A percentile compares a stretch with the other conserved stretches of the same genome.
Evolutionary conservation across 1,140 invertebrate species (phyloP).

Genomic region (Macrotrachela quadricornifera): DNA sequence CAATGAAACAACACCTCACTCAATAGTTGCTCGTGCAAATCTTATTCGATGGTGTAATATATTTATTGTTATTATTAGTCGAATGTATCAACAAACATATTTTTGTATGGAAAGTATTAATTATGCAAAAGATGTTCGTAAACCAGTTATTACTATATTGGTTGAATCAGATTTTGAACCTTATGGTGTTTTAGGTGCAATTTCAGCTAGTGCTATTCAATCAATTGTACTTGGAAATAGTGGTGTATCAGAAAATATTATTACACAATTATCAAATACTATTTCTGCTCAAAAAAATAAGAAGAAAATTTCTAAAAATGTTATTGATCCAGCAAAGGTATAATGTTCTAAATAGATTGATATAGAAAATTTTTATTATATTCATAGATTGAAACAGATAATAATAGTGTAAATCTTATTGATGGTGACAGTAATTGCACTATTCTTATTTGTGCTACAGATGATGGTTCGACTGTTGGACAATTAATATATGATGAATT

Average conservation of each 20-base stretch:
- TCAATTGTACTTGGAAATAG: neutral
- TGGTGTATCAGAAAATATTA: neutral
- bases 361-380: neutral
- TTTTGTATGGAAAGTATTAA: conserved; percentile 4
- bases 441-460: neutral
- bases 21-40: too few species aligned
- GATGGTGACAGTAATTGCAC: neutral
- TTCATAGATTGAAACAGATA: neutral
- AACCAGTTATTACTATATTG: neutral
- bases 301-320: neutral
- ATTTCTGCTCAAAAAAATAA: neutral
- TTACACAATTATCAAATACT: neutral
- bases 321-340: neutral
- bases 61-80: neutral
- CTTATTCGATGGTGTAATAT: neutral
- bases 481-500: neutral
- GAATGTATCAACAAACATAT: neutral
- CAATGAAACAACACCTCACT: too few species aligned
- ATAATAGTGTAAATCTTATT: neutral
- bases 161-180: neutral
- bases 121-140: neutral
- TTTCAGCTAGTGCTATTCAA: neutral
- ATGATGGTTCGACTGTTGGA: neutral
- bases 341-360: too few species aligned
- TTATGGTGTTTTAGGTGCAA: neutral